Evolutionary conservation across 2,888 invertebrate genomes (phyloP).

Genomic region (Pedicia rivosa): DNA sequence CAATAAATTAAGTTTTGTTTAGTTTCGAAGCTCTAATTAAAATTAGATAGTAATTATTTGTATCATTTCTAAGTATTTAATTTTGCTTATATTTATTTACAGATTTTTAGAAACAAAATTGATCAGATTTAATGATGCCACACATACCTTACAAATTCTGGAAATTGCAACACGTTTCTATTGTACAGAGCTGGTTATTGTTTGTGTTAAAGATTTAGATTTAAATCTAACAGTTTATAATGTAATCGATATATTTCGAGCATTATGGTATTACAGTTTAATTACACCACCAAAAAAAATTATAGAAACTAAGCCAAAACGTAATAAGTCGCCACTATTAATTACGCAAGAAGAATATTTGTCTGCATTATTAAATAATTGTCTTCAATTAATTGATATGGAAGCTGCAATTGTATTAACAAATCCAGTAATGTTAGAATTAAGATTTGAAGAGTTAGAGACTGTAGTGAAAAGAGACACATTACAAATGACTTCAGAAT

Average conservation of each 20-base stretch:
- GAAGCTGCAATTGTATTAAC: slow-evolving; percentile 26
- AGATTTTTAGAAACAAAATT: slow-evolving; percentile 29
- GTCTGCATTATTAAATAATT: slow-evolving; percentile 27
- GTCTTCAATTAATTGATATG: slow-evolving; percentile 30
- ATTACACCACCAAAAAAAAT: slow-evolving; percentile 17
- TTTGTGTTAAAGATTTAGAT: slow-evolving; percentile 30
- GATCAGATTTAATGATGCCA: slow-evolving; percentile 27
- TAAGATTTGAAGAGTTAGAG: slow-evolving; percentile 30
- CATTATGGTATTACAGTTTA: slow-evolving; percentile 29
- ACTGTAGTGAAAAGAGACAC: slow-evolving; percentile 28
- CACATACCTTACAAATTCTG: slow-evolving; percentile 27
- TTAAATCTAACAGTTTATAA: slow-evolving; percentile 26
- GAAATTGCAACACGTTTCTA: slow-evolving; percentile 29
- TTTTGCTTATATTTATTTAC: background rate
- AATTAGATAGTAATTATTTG: too few relatives aligned
- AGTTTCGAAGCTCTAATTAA: too few relatives aligned
- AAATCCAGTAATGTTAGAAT: slow-evolving; percentile 22
- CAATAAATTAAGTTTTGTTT: too few relatives aligned
- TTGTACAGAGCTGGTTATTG: slow-evolving; percentile 29
- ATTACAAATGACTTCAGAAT: slow-evolving; percentile 26
- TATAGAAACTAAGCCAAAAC: slow-evolving; percentile 8
- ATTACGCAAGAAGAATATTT: slow-evolving; percentile 29
- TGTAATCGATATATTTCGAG: slow-evolving; percentile 27
- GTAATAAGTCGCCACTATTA: slow-evolving; percentile 19
- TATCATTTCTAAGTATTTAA: too few relatives aligned